A percentile compares a stretch with the other conserved stretches of the same genome.
Conservation (phyloP, 2,888 invertebrate genomes). For the Gymnocheta viridis region DNA sequence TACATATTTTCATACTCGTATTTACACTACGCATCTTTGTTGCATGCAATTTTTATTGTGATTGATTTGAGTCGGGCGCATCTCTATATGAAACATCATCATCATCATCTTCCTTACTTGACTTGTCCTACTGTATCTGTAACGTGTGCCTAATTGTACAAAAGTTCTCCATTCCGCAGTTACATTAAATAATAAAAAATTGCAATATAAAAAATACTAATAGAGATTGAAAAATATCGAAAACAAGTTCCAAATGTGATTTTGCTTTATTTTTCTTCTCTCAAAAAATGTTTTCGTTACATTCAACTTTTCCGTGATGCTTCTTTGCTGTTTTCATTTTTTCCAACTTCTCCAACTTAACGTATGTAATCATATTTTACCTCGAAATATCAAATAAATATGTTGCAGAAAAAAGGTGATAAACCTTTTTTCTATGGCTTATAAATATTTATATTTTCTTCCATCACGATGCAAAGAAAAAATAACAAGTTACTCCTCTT, state of each 20-base stretch:
- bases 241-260: not conserved
- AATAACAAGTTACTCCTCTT: constrained; percentile 34
- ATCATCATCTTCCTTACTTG: no score
- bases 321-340: constrained; percentile 2
- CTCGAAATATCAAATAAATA: constrained; percentile 22
- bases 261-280: constrained; percentile 17
- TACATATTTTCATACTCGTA: no score
- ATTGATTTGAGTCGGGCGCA: no score
- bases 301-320: constrained; percentile 43
- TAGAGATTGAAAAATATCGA: not conserved
- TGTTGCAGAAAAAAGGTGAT: constrained; percentile 42
- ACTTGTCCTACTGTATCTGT: no score
- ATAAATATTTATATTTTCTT: constrained; percentile 52
- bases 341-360: not conserved
- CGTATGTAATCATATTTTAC: constrained; percentile 37
- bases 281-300: constrained; percentile 27
- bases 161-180: not conserved
- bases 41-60: no score
- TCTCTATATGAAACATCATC: no score
- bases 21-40: no score
- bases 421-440: constrained; percentile 61
- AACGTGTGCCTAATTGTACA: not conserved
- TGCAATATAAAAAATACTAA: not conserved
- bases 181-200: not conserved
- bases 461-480: constrained; percentile 13